phyloP scores from a whole-genome alignment of 2,797 vertebrate genomes.

The Platyrinchus mystaceus region DNA sequence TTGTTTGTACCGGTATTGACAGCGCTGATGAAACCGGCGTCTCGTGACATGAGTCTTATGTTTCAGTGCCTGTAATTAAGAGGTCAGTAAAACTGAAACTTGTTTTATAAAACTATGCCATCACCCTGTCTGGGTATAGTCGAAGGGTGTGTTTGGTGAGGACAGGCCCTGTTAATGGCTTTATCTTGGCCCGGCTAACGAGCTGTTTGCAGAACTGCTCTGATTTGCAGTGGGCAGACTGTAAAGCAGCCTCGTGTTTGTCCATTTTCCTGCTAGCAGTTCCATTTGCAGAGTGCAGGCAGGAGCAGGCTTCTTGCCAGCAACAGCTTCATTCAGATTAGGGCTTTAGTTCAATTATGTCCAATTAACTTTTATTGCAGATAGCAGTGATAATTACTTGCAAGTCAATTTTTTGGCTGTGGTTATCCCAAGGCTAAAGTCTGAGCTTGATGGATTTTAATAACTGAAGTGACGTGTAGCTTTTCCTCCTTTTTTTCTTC shows the following conservation, averaged over 20 bases:
- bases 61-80: neutral
- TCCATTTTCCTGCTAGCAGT: conserved; percentile 62
- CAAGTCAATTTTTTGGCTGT: conserved; percentile 74
- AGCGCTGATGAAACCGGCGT: neutral
- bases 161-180: conserved; percentile 30
- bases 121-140: neutral
- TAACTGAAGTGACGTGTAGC: conserved; percentile 65
- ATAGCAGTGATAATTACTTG: conserved; percentile 79
- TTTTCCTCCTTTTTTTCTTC: conserved; percentile 49
- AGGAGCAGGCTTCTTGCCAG: conserved; percentile 71
- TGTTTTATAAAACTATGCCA: neutral
- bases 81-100: conserved; percentile 3
- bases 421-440: conserved; percentile 72
- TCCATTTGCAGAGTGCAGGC: conserved; percentile 71
- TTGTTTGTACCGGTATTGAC: neutral
- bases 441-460: conserved; percentile 77
- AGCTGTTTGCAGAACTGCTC: conserved; percentile 49
- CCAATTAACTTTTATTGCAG: conserved; percentile 82
- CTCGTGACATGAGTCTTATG: neutral
- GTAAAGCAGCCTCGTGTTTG: conserved; percentile 66
- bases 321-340: conserved; percentile 73
- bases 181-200: conserved; percentile 44
- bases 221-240: conserved; percentile 56
- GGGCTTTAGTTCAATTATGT: conserved; percentile 80
- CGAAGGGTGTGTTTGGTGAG: conserved; percentile 48